phyloP scores from a whole-genome alignment of 2,888 invertebrate species.

The Machimus atricapillus region DNA sequence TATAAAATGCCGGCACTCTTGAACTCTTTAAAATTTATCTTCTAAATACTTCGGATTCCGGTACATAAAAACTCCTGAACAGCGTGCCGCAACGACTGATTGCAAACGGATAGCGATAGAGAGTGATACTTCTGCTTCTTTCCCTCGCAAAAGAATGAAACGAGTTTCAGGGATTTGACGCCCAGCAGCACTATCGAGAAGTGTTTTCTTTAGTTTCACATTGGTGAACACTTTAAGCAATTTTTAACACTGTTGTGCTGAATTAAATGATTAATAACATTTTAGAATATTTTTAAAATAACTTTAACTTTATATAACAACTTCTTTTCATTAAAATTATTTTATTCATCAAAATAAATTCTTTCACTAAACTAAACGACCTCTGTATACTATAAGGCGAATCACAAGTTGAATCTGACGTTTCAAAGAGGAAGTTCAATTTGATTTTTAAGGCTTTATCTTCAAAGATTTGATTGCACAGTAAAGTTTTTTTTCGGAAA shows the following conservation, averaged over 20 bases:
- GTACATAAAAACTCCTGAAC: neutral
- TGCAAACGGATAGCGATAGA: neutral
- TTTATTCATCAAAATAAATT: neutral
- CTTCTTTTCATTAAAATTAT: neutral
- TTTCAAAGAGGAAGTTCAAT: neutral
- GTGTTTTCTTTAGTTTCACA: neutral
- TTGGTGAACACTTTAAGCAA: neutral
- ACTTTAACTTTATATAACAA: no score
- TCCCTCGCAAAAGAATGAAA: neutral
- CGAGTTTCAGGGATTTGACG: neutral
- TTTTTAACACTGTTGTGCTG: neutral
- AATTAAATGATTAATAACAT: neutral
- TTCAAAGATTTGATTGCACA: no score
- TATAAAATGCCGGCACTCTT: neutral
- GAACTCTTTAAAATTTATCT: neutral
- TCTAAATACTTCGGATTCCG: neutral
- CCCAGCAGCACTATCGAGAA: neutral
- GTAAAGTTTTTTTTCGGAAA: neutral
- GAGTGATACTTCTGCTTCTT: neutral
- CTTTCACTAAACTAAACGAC: neutral
- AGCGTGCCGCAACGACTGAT: neutral
- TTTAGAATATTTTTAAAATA: neutral
- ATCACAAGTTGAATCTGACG: neutral
- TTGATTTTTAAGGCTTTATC: no score
- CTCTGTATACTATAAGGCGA: neutral